phyloP scores from a whole-genome alignment of 2,888 invertebrate species.

The Ophraella communa region DNA sequence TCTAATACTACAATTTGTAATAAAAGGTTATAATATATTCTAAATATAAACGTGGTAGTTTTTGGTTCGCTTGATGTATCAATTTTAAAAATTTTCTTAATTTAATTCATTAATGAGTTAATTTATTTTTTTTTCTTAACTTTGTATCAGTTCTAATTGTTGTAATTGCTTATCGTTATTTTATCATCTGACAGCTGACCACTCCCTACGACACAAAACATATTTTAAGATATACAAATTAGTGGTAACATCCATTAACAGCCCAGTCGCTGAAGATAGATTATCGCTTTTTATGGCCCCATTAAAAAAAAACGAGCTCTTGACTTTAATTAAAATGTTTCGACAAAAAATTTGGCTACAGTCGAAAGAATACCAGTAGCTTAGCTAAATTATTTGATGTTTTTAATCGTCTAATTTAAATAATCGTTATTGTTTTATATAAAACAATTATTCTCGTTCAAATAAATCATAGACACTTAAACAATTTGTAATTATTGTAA shows the following conservation, averaged over 20 bases:
- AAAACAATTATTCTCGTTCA: neutral
- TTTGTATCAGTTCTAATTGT: no score
- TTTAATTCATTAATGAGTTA: neutral
- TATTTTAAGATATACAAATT: conserved; percentile 2
- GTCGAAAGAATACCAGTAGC: neutral
- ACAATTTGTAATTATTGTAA: conserved; percentile 19
- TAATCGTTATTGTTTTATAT: no score
- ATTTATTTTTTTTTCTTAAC: neutral
- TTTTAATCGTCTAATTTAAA: no score
- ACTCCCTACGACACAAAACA: neutral
- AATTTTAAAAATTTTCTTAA: no score
- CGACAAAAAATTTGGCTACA: neutral
- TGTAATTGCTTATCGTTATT: neutral
- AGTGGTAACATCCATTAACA: neutral
- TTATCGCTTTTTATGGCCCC: conserved; percentile 1
- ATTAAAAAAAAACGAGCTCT: neutral
- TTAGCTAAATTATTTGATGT: no score
- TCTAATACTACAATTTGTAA: neutral
- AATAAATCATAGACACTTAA: neutral
- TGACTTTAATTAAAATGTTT: conserved; percentile 4
- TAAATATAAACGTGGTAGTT: neutral
- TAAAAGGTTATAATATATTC: neutral
- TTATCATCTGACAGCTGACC: neutral
- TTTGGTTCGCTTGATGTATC: no score
- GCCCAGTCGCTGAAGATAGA: neutral